Evolutionary conservation across 2,113 vertebrate genomes (phyloP).

Genomic region (Microtus oregoni): DNA sequence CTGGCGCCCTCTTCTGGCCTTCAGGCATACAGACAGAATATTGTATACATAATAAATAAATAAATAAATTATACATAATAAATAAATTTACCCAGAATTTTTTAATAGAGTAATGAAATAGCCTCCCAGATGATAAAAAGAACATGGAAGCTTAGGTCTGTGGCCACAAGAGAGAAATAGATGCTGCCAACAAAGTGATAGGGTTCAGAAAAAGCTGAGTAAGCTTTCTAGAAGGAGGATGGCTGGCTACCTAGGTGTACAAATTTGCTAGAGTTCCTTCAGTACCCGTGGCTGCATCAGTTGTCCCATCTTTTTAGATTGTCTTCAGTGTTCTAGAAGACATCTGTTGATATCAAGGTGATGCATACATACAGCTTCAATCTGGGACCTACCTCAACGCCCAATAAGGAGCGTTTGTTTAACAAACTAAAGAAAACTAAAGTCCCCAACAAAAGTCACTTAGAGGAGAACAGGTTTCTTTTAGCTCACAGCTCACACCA

Average conservation of each 20-base stretch:
- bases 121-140: neutral
- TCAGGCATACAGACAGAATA: no score
- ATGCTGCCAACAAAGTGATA: neutral
- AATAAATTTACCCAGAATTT: neutral
- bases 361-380: neutral
- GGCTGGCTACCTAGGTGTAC: neutral
- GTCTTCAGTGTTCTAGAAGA: neutral
- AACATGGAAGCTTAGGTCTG: neutral
- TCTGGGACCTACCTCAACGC: neutral
- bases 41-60: no score
- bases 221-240: neutral
- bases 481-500: neutral
- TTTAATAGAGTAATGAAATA: neutral
- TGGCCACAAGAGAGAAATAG: neutral
- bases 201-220: neutral
- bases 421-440: neutral
- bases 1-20: no score
- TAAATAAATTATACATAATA: no score
- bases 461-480: neutral
- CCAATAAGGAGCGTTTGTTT: neutral
- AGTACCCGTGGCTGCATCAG: neutral
- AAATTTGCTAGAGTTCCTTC: neutral
- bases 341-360: neutral
- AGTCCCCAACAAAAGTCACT: neutral
- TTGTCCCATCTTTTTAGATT: neutral